Evolutionary conservation across 1,140 invertebrate genomes (phyloP), one percentile per base, ranked within the genome.

Genomic region (Stratiolaelaps scimitus): DNA sequence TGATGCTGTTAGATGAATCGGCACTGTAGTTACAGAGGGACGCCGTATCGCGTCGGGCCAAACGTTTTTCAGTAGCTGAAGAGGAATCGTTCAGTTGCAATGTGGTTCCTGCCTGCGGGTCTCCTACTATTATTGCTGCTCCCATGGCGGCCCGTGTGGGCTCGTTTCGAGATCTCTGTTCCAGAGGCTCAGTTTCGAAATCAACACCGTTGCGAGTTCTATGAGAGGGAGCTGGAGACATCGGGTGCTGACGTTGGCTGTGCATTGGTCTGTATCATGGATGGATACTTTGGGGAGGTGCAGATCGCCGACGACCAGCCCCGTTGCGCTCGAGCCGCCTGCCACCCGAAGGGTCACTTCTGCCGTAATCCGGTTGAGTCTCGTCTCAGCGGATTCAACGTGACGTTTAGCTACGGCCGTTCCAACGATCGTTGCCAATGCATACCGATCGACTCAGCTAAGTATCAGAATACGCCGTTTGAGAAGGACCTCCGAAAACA

Each of bases 331-430:
- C 26, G 26, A 23, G 53, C 53, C 10, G 53, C 53, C 17, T 60
- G 53, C 34, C 53, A 23, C 26, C 34, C 53, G 23, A 60, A 23
- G 53, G 53, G 53, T 20, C 53, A 34, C 23, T 60, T 19, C 20
- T 60, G 53, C 26, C 53, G 53, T 2, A 60, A 29, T 23, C 26
- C 53, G 10, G 53, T 60, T 26, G 15, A 60, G 34, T 60, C 53
- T 5, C 53, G 53, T 26, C 53, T 60, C 53, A 60, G n/a, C 20
- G 53, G 53, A 17, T 60, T 60, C 53, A 60, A 60, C 23, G 53
- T 60, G 2, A 60, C 53, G 53, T 60, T 2, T 10, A 60, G 53
- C 10, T 60, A 19, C 15, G 53, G 53, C 2, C 53, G 53, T 29
- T 60, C 17, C 53, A 60, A 60, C 53, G 53, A 60, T 15, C 53